Base-by-base conservation (phyloP, 2,797 vertebrate species). In the Fistularia commersonii region DNA sequence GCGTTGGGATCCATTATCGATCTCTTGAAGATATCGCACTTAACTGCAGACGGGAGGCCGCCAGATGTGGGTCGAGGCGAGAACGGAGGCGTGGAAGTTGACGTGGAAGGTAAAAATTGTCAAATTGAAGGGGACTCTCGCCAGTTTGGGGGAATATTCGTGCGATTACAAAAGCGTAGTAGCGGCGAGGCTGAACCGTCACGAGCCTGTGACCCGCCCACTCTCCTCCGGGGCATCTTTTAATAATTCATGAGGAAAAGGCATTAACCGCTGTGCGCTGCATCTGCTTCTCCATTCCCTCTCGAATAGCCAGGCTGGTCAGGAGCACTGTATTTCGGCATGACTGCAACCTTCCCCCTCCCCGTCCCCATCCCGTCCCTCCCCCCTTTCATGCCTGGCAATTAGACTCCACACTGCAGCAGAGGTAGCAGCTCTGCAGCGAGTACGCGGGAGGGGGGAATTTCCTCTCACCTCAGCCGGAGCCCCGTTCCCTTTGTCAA, bases 371-470 rank as follows among this genome's bases (percentile, higher is more conserved):
- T 8, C 54, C 45, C 46, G 49, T 69, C 72, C 73, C 78, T 55
- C 63, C 74, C 74, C 69, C 74, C 80, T 70, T 56, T 51, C 65
- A 45, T 74, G 75, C 72, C 68, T 82, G 74, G 68, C 72, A 77
- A 72, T 87, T 77, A 77, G 54, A 69, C 79, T 81, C 51, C 75
- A 65, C 80, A 83, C 83, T 86, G 85, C 86, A 87, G 81, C 72
- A 83, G 49, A 79, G 73, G 77, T 55, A 56, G 68, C 68, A 31
- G 11, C 40, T 69, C 74, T 79, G 81, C 83, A 80, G 74, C 55
- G 65, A 72, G 70, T 23, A 46, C 55, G 59, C 13, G 51, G 61
- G 23, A 23, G 23, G 23, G 23, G 23, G 69, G 78, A 77, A 65
- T 61, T 64, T 77, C 63, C 64, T 58, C 63, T 41, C 54, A 48